These are phyloP conservation scores for Pelosia muscerda DNA, from an alignment of 2,888 invertebrate species.

Conservation along the genomic window DNA sequence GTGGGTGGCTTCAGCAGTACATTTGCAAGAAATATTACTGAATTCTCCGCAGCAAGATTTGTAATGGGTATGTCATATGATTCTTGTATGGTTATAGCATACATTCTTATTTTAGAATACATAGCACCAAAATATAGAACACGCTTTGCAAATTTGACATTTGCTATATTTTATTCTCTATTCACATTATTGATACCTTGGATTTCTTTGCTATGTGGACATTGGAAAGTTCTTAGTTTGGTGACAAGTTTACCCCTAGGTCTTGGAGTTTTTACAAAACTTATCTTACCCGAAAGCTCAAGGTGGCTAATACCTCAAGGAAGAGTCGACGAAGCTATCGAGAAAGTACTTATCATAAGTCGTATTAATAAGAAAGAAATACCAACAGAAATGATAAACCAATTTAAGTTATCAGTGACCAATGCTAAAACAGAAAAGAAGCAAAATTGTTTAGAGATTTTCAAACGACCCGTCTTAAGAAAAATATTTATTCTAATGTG, in stretches of 20 bases:
- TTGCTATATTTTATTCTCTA: constrained; percentile 65
- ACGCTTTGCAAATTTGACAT: constrained; percentile 64
- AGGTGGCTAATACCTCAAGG: constrained; percentile 70
- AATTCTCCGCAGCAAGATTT: constrained; percentile 65
- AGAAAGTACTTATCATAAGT: constrained; percentile 63
- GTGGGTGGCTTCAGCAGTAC: constrained; percentile 62
- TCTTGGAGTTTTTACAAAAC: constrained; percentile 60
- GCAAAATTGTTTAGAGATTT: constrained; percentile 55
- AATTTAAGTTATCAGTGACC: constrained; percentile 56
- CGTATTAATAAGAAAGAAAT: constrained; percentile 65
- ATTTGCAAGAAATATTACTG: constrained; percentile 60
- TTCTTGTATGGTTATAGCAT: constrained; percentile 69
- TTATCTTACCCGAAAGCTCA: constrained; percentile 70
- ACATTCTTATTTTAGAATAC: constrained; percentile 68
- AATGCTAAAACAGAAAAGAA: constrained; percentile 21
- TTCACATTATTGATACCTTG: constrained; percentile 63
- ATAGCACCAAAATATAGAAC: constrained; percentile 71
- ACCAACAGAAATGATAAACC: constrained; percentile 61
- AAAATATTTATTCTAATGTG: constrained; percentile 62
- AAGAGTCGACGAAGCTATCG: constrained; percentile 64
- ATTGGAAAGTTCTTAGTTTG: constrained; percentile 69
- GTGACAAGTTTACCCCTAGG: constrained; percentile 67
- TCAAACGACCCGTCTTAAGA: constrained; percentile 61
- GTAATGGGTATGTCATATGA: constrained; percentile 71
- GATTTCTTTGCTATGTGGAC: constrained; percentile 63